Evolutionary conservation across 2,113 vertebrate species (phyloP).

Genomic region (Rhinolophus ferrumequinum): DNA sequence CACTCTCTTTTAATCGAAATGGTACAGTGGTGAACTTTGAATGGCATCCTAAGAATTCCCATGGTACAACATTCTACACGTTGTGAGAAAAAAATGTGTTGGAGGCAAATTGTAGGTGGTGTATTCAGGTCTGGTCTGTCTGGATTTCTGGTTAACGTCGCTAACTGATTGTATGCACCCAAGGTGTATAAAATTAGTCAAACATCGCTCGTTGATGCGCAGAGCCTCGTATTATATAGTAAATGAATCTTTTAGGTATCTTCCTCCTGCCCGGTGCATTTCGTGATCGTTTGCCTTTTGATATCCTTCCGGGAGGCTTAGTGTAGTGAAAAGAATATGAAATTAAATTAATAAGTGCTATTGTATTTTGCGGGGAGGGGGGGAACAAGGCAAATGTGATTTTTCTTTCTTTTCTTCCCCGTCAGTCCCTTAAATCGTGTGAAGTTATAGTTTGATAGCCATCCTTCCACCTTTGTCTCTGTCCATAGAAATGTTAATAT

Average conservation of each 20-base stretch:
- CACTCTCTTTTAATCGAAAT: neutral
- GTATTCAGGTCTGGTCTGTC: neutral
- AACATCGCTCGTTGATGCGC: neutral
- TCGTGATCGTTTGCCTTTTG: constrained; percentile 26
- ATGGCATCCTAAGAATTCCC: neutral
- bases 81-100: neutral
- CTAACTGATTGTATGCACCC: neutral
- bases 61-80: neutral
- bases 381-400: neutral
- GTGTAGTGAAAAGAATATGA: neutral
- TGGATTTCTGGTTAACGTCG: neutral
- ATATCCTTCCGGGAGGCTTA: neutral
- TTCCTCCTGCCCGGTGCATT: constrained; percentile 27
- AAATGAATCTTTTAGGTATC: neutral
- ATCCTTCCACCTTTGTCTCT: neutral
- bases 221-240: neutral
- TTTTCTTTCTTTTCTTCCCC: neutral
- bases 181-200: neutral
- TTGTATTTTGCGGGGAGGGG: neutral
- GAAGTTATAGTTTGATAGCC: neutral
- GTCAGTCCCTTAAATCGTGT: neutral
- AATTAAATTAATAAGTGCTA: neutral
- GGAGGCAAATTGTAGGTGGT: neutral
- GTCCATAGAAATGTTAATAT: neutral
- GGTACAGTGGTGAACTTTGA: neutral